Percentiles rank a stretch among this genome's conserved stretches.
These are phyloP conservation scores for Rynchops niger DNA, from an alignment of 2,113 vertebrate species.

Conservation along the genomic window DNA sequence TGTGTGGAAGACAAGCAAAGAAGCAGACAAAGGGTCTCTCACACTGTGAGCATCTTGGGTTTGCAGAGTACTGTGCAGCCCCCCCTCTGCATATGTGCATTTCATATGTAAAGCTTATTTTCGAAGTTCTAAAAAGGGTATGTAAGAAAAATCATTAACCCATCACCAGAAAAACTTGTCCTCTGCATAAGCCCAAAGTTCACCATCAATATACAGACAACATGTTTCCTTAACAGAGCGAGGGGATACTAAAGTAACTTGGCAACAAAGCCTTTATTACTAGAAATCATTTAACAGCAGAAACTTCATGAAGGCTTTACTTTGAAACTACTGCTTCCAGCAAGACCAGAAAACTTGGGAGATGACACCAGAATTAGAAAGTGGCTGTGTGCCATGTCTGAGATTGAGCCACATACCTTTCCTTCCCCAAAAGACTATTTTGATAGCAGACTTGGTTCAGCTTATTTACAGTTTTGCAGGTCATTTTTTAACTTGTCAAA, in stretches of 20 bases:
- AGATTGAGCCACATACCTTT: neutral
- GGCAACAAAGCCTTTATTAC: neutral
- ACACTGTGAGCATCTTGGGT: neutral
- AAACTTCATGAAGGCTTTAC: neutral
- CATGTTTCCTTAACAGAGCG: neutral
- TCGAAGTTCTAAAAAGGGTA: neutral
- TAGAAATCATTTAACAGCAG: neutral
- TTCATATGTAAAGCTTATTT: neutral
- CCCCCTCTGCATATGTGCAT: too few species aligned
- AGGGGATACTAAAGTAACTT: neutral
- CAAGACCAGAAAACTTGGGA: neutral
- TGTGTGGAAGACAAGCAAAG: neutral
- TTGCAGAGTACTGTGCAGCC: neutral
- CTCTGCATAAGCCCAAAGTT: neutral
- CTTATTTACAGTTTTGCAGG: constrained; percentile 35
- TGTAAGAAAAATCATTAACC: neutral
- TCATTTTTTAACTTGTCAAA: constrained; percentile 57
- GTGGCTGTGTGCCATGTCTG: neutral
- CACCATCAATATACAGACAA: neutral
- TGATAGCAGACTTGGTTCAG: constrained; percentile 15
- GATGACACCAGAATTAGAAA: constrained; percentile 12
- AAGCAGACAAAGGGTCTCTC: neutral
- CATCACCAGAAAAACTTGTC: neutral
- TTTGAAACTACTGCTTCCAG: neutral
- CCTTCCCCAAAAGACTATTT: constrained; percentile 15